Base-by-base conservation (phyloP, 2,888 invertebrate genomes). In the Acanthopleura granulata region DNA sequence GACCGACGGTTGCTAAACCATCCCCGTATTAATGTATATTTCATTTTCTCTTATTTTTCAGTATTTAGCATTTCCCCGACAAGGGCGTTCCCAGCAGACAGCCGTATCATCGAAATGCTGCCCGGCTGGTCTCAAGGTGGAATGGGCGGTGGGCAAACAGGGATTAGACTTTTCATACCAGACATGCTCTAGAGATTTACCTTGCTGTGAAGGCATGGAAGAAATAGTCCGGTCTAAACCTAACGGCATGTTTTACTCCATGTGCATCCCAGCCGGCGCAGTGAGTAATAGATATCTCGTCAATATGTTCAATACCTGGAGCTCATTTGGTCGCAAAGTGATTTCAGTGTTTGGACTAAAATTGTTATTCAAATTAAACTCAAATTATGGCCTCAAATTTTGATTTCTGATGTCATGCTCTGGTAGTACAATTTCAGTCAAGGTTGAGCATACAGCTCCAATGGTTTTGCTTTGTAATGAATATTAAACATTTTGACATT, bases 181-280 rank as follows among this genome's bases (percentile, higher is more conserved):
- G 25, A 71, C 71, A 40, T 71, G 71, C 49, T 16, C 40, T 15
- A 16, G 50, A 49, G 50, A 71, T 12, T 49, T 71, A 49, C 49
- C 49, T 16, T 71, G 71, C 49, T 71, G 71, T 49, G 71, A 71
- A 22, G 50, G 71, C 18, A 18, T 71, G 22, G 71, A 71, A 71
- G 71, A 71, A 49, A 49, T 71, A 22, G 50, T 71, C 40, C 71
- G 71, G 22, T 22, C 50, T n/a, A 71, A 71, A 25, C 71, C 71
- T 25, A 71, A 71, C 50, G 71, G 71, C 40, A 71, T 71, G 71
- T 71, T 71, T 40, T 71, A 71, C 49, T 49, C 71, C 18, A 71
- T 71, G 49, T 71, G 71, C 14, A 27, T 71, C 14, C 71, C 71
- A n/a, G 40, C 49, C 15, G 6, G 40, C 25, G 9, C 18, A 40